Base-by-base conservation (phyloP, 2,113 vertebrate species). In the Anolis sagrei region DNA sequence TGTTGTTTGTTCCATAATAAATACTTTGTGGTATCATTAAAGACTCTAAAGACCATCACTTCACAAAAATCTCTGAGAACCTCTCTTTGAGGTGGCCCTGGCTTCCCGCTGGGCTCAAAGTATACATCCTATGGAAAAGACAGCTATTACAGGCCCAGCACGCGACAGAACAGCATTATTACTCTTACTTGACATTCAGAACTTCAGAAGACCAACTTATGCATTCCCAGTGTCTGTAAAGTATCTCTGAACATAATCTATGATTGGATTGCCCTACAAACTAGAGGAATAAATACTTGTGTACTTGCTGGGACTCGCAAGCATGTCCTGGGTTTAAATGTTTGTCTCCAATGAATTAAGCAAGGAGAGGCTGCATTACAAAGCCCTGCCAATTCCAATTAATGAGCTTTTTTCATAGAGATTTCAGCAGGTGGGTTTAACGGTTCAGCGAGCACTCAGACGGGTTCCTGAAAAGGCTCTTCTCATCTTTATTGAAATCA, bases 401-500 rank as follows among this genome's bases (percentile, higher is more conserved):
- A 64, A 85, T 1, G 49, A 66, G n/a, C 1, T 23, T 36, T 23
- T 39, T 25, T 4, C 8, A 76, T 68, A 78, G 82, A 25, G 5
- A 76, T 76, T 86, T 86, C 72, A 87, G 68, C 18, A 32, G 25
- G 13, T 19, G 44, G 82, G 77, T 21, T 1, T n/a, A 48, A 84
- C 54, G 0, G 3, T 84, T 89, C 87, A 64, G 29, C 1, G 87
- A 48, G 79, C 66, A 34, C 86, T 73, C 85, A 73, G 44, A 82
- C 44, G 82, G 25, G 89, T 39, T n/a, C 88, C 76, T 89, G 95
- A 93, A 92, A 86, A 89, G 82, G 81, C 87, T 86, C 74, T n/a
- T 29, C 79, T 92, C 86, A 87, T 92, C 81, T 87, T 90, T 76
- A 84, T 84, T 88, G 90, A 93, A 95, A 92, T 79, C 92, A 90